Base-by-base conservation (phyloP, 2,113 vertebrate species). In the Cairina moschata region DNA sequence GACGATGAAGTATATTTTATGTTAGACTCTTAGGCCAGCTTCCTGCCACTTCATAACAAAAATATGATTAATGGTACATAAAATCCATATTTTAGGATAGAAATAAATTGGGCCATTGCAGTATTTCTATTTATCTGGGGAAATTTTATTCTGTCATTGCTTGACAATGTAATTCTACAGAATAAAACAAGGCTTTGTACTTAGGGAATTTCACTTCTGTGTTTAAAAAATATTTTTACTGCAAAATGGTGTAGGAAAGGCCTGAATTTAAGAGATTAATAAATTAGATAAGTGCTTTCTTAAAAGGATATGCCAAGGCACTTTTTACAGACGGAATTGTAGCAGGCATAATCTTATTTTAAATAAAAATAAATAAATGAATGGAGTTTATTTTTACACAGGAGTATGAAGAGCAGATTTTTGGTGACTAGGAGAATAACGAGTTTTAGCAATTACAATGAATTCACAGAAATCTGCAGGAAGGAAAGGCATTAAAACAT, bases 21-120 rank as follows among this genome's bases (percentile, higher is more conserved):
- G 95, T 87, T 50, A 87, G 81, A 91, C 69, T 95, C 95, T 95
- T 76, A 89, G 93, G 91, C 86, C 89, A 95, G 83, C 73, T 97
- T 96, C 66, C 88, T 88, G 92, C 68, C 92, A 93, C 60, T 84
- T 68, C 38, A 32, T 68, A 92, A 94, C 54, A 93, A 95, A 95
- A 88, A 84, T 81, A 84, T 93, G 73, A 96, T 95, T 95, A 94
- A 96, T 91, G 90, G 82, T 78, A 66, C 2, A 0, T 59, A 92
- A 96, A 96, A 92, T 76, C 66, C 90, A 46, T 68, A 86, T 78
- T 93, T 91, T 92, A 91, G 44, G 88, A 78, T 22, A 84, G 56
- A 93, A 91, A 68, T 88, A 88, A 93, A 91, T 83, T 71, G 63
- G 90, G 62, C 67, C 91, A 68, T 67, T 88, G 88, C 62, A 86